Evolutionary conservation across 2,797 vertebrate genomes (phyloP), one percentile per base, ranked within the genome.

Genomic region (Chaenodraco wilsoni): DNA sequence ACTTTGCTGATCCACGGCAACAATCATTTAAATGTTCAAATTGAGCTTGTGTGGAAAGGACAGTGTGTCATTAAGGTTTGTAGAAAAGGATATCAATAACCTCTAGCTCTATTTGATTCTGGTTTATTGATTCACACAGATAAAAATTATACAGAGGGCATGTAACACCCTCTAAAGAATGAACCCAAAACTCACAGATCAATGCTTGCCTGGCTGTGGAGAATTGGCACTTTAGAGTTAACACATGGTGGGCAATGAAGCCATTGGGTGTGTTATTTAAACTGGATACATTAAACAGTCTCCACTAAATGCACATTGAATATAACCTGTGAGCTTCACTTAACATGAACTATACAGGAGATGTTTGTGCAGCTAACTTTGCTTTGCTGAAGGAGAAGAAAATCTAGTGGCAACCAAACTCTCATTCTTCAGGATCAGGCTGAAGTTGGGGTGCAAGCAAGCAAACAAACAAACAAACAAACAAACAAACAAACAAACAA

Each of bases 281-380:
- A 73, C 19, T 69, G 48, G 64, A 80, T 64, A 54, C 72, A 80
- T 74, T 51, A 68, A 74, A 65, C 59, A 33, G 49, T 72, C 52
- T 65, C 52, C 16, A 63, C 50, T 51, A 65, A 63, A 51, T 69
- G 19, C 43, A 75, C 50, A 69, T 37, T 51, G 54, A 67, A 74
- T 71, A 54, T 79, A 77, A 65, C 60, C 51, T 74, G 45, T 76
- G 60, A 78, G 66, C 52, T 54, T 66, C 40, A 45, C 21, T 76
- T 74, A 45, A 46, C 46, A 52, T 76, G 54, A 16, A 5, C 19
- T 60, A 58, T 23, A 51, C 56, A 66, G 33, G 63, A 49, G 10
- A 49, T 31, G 54, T 41, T 4, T 19, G 12, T 60, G 3, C 12
- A 45, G 65, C 3, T 33, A 8, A 46, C 5, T 58, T 17, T 44